Base-by-base conservation (phyloP, 2,888 invertebrate genomes). In the Chrysotoxum bicinctum region DNA sequence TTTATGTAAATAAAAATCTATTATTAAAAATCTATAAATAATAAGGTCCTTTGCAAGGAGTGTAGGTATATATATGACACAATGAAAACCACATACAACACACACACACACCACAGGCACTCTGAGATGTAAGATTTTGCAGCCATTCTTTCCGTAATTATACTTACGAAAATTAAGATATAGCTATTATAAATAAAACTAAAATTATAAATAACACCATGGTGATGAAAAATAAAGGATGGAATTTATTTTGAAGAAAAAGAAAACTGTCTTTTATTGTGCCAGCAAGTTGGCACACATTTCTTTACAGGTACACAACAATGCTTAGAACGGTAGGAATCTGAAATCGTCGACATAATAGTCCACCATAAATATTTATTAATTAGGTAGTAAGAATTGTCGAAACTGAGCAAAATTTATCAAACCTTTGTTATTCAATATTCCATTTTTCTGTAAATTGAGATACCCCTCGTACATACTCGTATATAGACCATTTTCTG, bases 171-270 rank as follows among this genome's bases (percentile, higher is more conserved):
- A 74, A 35, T 32, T 2, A 54, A 30, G 5, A 54, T n/a, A 45
- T 21, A 69, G 54, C 21, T 64, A 40, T 74, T 66, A 80, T 21
- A 70, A 72, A 50, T 40, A 80, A 60, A 69, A 78, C 66, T 68
- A 26, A 68, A 69, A 69, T 54, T 72, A 60, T 68, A 84, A 80
- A 75, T 58, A 72, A 70, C 70, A 80, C 52, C 50, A 79, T 45
- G 70, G 64, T 79, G 74, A 84, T 72, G 79, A 75, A 64, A 52
- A 84, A 84, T 84, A 84, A 80, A 80, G 58, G 62, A 84, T 72
- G 66, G 68, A 84, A 84, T 84, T 84, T 84, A 84, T 84, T 84
- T 84, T 84, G 83, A 84, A 84, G 64, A 83, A 60, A 79, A n/a
- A n/a, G n/a, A n/a, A 64, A 40, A 16, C 2, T 19, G 6, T 6